Evolutionary conservation across 2,113 vertebrate genomes (phyloP).

Genomic region (Procavia capensis): DNA sequence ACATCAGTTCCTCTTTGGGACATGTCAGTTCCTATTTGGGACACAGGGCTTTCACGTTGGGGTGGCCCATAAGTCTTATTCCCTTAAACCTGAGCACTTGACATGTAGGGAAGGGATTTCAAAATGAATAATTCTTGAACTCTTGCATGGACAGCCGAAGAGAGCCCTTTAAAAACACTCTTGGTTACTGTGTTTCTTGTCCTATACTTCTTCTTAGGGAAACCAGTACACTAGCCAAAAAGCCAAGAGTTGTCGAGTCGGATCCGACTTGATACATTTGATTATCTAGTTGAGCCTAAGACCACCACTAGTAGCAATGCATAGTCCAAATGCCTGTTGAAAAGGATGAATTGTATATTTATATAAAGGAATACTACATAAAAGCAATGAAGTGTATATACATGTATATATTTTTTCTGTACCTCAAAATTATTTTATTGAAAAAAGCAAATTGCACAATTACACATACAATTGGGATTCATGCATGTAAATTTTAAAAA

Average conservation of each 20-base stretch:
- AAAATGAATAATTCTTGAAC: not conserved
- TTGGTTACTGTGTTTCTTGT: not conserved
- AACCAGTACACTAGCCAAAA: not conserved
- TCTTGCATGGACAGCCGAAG: not conserved
- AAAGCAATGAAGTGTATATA: not conserved
- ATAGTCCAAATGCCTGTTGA: not conserved
- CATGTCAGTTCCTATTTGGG: no score
- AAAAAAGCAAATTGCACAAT: not conserved
- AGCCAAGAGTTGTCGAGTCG: no score
- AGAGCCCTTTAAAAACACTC: not conserved
- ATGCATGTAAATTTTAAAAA: not conserved
- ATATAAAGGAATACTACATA: not conserved
- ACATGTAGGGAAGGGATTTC: not conserved
- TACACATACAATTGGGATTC: not conserved
- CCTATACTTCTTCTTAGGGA: not conserved
- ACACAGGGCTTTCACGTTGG: not conserved
- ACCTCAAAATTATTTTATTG: not conserved
- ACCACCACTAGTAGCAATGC: not conserved
- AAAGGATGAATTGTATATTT: not conserved
- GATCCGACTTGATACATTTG: not conserved
- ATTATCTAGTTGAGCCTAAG: not conserved
- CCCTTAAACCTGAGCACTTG: not conserved
- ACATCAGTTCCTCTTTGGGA: no score
- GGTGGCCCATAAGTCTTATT: not conserved
- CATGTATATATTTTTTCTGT: not conserved